phyloP scores from a whole-genome alignment of 2,888 invertebrate species.

The Entomobrya multifasciata region DNA sequence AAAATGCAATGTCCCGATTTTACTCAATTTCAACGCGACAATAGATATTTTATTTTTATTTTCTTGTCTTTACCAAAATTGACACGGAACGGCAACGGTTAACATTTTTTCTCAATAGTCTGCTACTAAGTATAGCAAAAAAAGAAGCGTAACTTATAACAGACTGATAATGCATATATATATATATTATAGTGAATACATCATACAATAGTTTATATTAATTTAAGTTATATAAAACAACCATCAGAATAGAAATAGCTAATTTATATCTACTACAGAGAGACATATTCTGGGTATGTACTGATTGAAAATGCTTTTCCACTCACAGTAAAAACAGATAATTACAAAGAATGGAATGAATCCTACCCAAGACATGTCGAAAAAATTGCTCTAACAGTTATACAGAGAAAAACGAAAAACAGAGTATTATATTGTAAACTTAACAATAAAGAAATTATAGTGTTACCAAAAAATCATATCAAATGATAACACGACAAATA shows the following conservation, averaged over 20 bases:
- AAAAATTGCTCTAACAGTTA: conserved; percentile 53
- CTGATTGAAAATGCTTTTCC: conserved; percentile 59
- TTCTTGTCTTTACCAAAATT: conserved; percentile 69
- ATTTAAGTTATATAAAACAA: conserved; percentile 42
- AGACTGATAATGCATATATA: conserved; percentile 27
- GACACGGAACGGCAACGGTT: conserved; percentile 72
- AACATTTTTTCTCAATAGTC: conserved; percentile 57
- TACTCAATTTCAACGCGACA: conserved; percentile 41
- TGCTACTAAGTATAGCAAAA: conserved; percentile 47
- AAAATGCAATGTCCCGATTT: not conserved
- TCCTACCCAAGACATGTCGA: conserved; percentile 67
- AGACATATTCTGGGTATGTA: conserved; percentile 46
- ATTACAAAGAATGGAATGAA: conserved; percentile 71
- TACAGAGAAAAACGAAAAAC: conserved; percentile 33
- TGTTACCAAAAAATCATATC: conserved; percentile 40
- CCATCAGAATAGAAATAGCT: conserved; percentile 10
- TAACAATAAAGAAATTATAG: conserved; percentile 36
- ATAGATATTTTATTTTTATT: conserved; percentile 47
- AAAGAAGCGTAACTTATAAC: conserved; percentile 39
- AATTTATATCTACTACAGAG: not conserved
- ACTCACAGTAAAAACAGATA: conserved; percentile 41
- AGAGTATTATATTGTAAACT: conserved; percentile 57
- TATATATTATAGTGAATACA: too few species aligned
- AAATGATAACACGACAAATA: conserved; percentile 46
- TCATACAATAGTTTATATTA: too few species aligned